These are phyloP conservation scores for Leptinotarsa haldemani DNA, from an alignment of 2,888 invertebrate species.

Conservation along the genomic window DNA sequence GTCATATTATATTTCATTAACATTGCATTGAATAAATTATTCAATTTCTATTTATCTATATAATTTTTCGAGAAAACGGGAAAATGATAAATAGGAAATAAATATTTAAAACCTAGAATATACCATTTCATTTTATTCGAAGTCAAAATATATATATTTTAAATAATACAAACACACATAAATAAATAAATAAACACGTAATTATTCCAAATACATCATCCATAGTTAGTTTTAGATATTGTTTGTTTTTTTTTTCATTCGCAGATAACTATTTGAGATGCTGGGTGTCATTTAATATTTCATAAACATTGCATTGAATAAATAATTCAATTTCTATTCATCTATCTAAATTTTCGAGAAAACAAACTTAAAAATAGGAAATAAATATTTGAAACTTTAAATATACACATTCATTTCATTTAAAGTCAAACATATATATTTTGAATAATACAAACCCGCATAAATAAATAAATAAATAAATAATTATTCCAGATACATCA, in stretches of 20 bases:
- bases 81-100: background rate
- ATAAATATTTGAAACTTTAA: background rate
- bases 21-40: too few relatives aligned
- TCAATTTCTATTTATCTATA: too few relatives aligned
- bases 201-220: background rate
- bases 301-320: too few relatives aligned
- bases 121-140: background rate
- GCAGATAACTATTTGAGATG: too few relatives aligned
- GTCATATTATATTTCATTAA: too few relatives aligned
- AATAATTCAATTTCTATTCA: too few relatives aligned
- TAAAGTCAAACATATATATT: background rate
- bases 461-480: constrained; percentile 13
- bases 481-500: background rate
- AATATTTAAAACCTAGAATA: background rate
- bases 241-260: too few relatives aligned
- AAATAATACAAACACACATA: background rate
- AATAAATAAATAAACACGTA: constrained; percentile 1
- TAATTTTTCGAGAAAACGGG: too few relatives aligned
- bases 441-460: background rate
- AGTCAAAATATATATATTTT: too few relatives aligned
- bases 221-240: constrained; percentile 5
- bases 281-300: too few relatives aligned
- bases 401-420: background rate
- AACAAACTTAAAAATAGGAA: background rate
- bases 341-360: too few relatives aligned